Base-by-base conservation (phyloP, 1,140 invertebrate genomes). In the Drosophila santomea region DNA sequence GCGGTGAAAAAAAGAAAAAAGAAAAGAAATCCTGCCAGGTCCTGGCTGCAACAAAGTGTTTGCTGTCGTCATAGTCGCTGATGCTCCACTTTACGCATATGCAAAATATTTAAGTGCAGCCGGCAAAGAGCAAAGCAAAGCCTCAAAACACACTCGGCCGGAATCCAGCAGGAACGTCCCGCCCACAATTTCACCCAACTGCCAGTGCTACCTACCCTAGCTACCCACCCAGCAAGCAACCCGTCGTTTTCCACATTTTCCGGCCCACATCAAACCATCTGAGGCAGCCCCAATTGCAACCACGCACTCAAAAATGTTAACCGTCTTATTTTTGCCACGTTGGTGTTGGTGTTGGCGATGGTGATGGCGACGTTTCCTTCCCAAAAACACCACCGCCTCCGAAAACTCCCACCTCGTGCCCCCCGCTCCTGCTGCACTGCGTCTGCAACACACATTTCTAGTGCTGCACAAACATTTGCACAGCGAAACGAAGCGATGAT, bases 101-200 rank as follows among this genome's bases (percentile, higher is more conserved):
- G 79, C 83, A 86, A 82, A 86, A 86, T 86, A 81, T 86, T 86
- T 86, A 88, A 86, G 83, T 86, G 83, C 83, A 88, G 67, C 61
- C 82, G 71, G 78, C 83, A 86, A 72, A 88, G 78, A 86, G 83
- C 79, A 88, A 83, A 82, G 82, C 68, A 82, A 86, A 86, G 82
- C 78, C 72, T 59, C 66, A 59, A 58, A 76, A 71, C 66, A 72
- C 67, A 72, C 68, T 71, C 68, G 43, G 52, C 64, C 38, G 60
- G 64, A 57, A 71, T 71, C 64, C 44, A 17, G n/a, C 23, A 59
- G 28, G n/a, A 47, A 39, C 17, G 28, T 12, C 52, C 44, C 17
- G 20, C 45, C 71, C 12, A 28, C 23, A 17, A 17, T 8, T 28
- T n/a, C 48, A 38, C 35, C 38, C 28, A 32, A 38, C 44, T 39